phyloP scores from a whole-genome alignment of 2,113 vertebrate species.

The Triplophysa rosa region DNA sequence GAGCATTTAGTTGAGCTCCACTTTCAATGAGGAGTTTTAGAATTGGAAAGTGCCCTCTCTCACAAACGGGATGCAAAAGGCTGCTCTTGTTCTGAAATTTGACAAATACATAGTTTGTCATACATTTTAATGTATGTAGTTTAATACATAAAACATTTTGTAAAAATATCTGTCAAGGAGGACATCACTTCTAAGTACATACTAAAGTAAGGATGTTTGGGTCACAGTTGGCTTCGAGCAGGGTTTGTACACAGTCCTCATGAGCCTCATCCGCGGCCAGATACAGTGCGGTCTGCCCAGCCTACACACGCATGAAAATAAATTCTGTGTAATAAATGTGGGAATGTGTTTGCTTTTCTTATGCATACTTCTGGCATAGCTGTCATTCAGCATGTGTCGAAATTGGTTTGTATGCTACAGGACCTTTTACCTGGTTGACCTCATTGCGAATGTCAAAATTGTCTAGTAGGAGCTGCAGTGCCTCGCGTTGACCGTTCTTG shows the following conservation, averaged over 20 bases:
- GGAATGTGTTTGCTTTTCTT: not conserved
- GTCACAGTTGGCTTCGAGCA: constrained; percentile 82
- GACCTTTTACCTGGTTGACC: constrained; percentile 77
- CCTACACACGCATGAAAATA: constrained; percentile 64
- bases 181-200: constrained; percentile 45
- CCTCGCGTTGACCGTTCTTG: constrained; percentile 77
- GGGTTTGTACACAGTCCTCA: constrained; percentile 77
- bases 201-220: constrained; percentile 79
- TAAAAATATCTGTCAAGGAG: too few relatives aligned
- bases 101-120: not conserved
- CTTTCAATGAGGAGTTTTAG: constrained; percentile 78
- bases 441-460: constrained; percentile 78
- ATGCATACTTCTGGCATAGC: not conserved
- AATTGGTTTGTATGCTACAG: constrained; percentile 50
- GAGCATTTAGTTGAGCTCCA: constrained; percentile 68
- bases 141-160: too few relatives aligned
- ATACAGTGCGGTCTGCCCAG: constrained; percentile 83
- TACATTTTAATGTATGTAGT: too few relatives aligned
- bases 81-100: constrained; percentile 70
- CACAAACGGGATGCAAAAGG: constrained; percentile 76
- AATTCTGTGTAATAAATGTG: not conserved
- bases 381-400: not conserved
- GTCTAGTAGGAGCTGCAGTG: constrained; percentile 74
- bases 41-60: constrained; percentile 75
- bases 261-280: constrained; percentile 77